A percentile compares a stretch with the other conserved stretches of the same genome.
These are phyloP conservation scores for Zosterops pallidus DNA, from an alignment of 2,113 vertebrate genomes.

Conservation along the genomic window DNA sequence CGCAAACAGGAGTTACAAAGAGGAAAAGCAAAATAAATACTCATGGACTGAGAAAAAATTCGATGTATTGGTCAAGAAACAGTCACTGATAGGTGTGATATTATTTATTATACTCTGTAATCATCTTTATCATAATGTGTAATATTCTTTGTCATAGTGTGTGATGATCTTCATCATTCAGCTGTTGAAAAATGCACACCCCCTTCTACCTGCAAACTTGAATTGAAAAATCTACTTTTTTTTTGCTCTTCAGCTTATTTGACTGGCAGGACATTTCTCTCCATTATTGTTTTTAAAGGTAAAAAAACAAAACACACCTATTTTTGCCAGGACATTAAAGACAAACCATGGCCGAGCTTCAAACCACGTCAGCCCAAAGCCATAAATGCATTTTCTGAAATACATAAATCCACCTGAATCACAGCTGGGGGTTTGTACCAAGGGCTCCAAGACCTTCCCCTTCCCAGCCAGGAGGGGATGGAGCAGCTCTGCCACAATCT, in stretches of 20 bases:
- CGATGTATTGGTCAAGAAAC: not conserved
- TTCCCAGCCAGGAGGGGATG: too few relatives aligned
- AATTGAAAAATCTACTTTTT: not conserved
- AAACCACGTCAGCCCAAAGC: not conserved
- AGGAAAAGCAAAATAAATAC: not conserved
- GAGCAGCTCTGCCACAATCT: too few relatives aligned
- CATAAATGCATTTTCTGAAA: not conserved
- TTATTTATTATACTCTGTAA: too few relatives aligned
- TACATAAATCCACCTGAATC: too few relatives aligned
- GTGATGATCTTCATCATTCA: not conserved
- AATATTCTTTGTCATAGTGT: too few relatives aligned
- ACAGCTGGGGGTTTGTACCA: too few relatives aligned
- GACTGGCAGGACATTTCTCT: not conserved
- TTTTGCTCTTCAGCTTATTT: not conserved
- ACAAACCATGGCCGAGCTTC: not conserved
- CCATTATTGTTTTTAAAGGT: not conserved
- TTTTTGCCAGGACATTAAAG: not conserved
- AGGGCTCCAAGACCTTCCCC: too few relatives aligned
- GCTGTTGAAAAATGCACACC: not conserved
- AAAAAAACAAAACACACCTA: too few relatives aligned
- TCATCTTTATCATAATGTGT: too few relatives aligned
- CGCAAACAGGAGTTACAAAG: not conserved
- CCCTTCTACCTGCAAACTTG: not conserved
- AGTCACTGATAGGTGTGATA: too few relatives aligned
- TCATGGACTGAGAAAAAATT: not conserved